Percentiles rank a stretch among this genome's conserved stretches.
phyloP scores from a whole-genome alignment of 2,113 vertebrate species.

The Felis chaus region DNA sequence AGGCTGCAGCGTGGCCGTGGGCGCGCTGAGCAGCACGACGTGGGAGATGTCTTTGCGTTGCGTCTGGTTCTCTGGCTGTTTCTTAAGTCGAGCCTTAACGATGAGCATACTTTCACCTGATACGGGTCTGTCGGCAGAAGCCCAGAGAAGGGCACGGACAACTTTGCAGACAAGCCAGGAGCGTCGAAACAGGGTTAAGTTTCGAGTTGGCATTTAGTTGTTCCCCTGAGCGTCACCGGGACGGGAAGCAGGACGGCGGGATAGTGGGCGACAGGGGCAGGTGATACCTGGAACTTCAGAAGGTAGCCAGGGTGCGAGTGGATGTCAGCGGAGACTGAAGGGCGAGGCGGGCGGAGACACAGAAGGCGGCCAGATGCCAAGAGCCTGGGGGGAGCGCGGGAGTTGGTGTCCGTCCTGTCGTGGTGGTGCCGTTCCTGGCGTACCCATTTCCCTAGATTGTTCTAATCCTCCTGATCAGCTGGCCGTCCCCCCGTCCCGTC shows the following conservation, averaged over 20 bases:
- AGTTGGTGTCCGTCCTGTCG: not conserved
- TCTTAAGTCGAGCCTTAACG: slow-evolving; percentile 82
- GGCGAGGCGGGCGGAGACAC: not conserved
- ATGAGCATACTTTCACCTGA: slow-evolving; percentile 55
- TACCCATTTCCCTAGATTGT: not conserved
- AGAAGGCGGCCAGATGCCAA: not conserved
- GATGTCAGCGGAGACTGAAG: not conserved
- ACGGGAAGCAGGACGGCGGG: not conserved
- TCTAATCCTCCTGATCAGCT: not conserved
- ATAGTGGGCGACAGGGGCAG: not conserved
- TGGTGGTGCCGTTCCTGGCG: not conserved
- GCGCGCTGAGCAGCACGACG: slow-evolving; percentile 24
- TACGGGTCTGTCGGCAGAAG: slow-evolving; percentile 63
- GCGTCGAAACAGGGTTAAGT: not conserved
- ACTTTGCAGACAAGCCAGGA: slow-evolving; percentile 9
- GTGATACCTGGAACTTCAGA: not conserved
- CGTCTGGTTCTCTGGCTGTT: slow-evolving; percentile 68
- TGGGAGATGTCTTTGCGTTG: slow-evolving; percentile 2
- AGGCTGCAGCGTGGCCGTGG: slow-evolving; percentile 33
- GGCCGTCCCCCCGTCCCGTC: too few relatives aligned
- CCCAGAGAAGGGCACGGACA: slow-evolving; percentile 35
- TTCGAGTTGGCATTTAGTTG: not conserved
- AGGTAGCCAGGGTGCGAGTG: not conserved
- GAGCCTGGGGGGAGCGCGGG: not conserved
- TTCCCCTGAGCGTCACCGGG: not conserved